phyloP scores from a whole-genome alignment of 2,113 vertebrate species.

The Tapirus terrestris region DNA sequence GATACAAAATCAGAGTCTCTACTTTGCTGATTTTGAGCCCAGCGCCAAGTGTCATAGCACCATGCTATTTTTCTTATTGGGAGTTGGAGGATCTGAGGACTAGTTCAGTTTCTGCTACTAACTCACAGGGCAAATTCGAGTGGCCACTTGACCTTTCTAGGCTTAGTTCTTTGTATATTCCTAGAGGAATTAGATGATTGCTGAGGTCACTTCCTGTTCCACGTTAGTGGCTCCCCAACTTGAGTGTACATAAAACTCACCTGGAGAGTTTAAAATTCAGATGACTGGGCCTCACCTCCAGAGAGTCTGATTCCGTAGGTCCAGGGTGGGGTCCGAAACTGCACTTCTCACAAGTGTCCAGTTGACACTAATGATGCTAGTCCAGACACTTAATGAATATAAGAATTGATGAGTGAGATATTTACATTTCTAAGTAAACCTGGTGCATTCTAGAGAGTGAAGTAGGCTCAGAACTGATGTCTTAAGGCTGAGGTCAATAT shows the following conservation, averaged over 20 bases:
- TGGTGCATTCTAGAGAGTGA: background rate
- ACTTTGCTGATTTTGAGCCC: background rate
- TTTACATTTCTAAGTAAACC: background rate
- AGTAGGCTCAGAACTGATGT: background rate
- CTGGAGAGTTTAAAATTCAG: background rate
- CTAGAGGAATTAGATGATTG: background rate
- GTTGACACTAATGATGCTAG: background rate
- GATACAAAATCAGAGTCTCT: constrained; percentile 35
- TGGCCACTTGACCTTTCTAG: background rate
- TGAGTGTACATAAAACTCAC: background rate
- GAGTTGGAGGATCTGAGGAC: background rate
- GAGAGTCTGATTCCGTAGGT: background rate
- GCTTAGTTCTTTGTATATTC: background rate
- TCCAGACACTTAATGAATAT: background rate
- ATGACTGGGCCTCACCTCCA: background rate
- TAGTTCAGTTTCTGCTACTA: background rate
- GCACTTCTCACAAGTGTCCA: background rate
- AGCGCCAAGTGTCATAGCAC: background rate
- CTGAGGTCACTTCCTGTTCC: background rate
- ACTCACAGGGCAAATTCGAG: background rate
- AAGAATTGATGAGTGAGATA: background rate
- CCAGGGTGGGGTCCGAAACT: background rate
- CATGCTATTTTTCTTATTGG: background rate
- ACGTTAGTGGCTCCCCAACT: background rate
- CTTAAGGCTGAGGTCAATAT: background rate